A percentile compares a stretch with the other conserved stretches of the same genome.
Evolutionary conservation across 2,797 vertebrate species (phyloP).

Genomic region (Lerista edwardsae): DNA sequence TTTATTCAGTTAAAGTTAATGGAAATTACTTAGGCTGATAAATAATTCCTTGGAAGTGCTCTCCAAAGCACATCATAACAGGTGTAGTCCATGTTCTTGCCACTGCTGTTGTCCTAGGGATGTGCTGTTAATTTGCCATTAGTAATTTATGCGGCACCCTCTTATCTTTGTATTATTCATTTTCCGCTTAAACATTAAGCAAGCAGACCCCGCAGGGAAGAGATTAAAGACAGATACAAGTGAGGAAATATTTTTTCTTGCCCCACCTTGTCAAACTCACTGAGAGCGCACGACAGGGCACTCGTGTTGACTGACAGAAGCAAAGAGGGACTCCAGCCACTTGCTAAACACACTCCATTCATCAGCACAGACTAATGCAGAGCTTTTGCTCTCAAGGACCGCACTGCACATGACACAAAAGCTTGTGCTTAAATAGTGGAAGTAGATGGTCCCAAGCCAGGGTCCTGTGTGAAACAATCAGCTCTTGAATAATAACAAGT

Average conservation of each 20-base stretch:
- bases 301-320: slow-evolving; percentile 23
- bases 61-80: slow-evolving; percentile 52
- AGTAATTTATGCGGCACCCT: slow-evolving; percentile 70
- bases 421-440: not conserved
- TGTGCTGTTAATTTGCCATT: slow-evolving; percentile 69
- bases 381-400: not conserved
- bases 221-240: slow-evolving; percentile 25
- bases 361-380: not conserved
- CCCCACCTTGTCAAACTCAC: slow-evolving; percentile 41
- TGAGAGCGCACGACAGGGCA: slow-evolving; percentile 41
- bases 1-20: slow-evolving; percentile 71
- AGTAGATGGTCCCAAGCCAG: not conserved
- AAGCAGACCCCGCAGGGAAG: slow-evolving; percentile 45
- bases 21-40: slow-evolving; percentile 68
- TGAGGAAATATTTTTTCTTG: slow-evolving; percentile 32
- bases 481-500: not conserved
- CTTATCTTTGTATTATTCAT: slow-evolving; percentile 66
- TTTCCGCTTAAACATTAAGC: slow-evolving; percentile 50
- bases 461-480: not conserved
- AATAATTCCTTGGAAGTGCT: slow-evolving; percentile 70
- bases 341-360: slow-evolving; percentile 18
- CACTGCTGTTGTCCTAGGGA: slow-evolving; percentile 47
- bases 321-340: not conserved
- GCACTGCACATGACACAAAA: not conserved
- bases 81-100: slow-evolving; percentile 33